Base-by-base conservation (phyloP, 2,888 invertebrate species). In the Lumbricus terrestris region DNA sequence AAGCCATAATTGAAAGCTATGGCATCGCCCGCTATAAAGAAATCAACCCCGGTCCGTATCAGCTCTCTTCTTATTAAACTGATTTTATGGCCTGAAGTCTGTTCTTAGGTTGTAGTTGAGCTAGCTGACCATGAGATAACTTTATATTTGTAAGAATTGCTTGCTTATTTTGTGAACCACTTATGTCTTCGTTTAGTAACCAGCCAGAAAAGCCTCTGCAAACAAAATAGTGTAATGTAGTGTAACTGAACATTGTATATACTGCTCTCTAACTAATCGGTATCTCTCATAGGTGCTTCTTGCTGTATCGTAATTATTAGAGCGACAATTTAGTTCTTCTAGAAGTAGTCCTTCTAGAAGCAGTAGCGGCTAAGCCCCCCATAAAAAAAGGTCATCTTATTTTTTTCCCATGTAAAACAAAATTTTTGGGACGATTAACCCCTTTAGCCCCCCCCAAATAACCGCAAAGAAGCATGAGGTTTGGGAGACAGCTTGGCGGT, bases 11-110 rank as follows among this genome's bases (percentile, higher is more conserved):
- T 93, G 98, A 99, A 96, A 97, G 99, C 0, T 99, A 99, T 95
- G 99, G 99, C 91, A 97, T 99, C 88, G 98, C 98, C 91, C 97
- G 97, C 88, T 99, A 99, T 95, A 96, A 98, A 90, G 99, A 99
- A 96, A 97, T 99, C 95, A 99, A 99, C 95, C 99, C 99, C 90
- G 96, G 97, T 97, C 97, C 97, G 95, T 97, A 88, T 34, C 16
- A n/a, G 35, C 18, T n/a, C 13, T 42, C 29, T 34, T 38, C 5
- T 83, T 88, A 40, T 42, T 42, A 33, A 38, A 47, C 5, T 88
- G 83, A n/a, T 20, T n/a, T 40, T 82, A 34, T 37, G 82, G 29
- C 37, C 82, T 40, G 29, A 38, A n/a, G 15, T 37, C 89, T 69
- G 23, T 37, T 33, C 35, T 13, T 34, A n/a, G 18, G n/a, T 35